phyloP scores from a whole-genome alignment of 2,797 vertebrate genomes.

The Periparus ater region DNA sequence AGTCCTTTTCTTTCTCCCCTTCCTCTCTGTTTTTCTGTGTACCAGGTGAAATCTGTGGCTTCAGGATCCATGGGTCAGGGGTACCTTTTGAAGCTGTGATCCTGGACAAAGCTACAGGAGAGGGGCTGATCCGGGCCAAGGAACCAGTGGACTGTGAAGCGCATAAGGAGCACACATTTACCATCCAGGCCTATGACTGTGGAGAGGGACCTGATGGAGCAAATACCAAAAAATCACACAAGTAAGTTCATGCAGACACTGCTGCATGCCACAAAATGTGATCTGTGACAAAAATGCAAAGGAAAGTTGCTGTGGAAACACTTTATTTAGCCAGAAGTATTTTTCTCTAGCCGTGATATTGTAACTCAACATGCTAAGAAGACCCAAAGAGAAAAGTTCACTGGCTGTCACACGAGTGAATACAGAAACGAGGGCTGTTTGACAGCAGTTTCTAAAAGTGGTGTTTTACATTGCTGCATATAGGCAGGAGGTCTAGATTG shows the following conservation, averaged over 20 bases:
- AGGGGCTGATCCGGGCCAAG: conserved; percentile 95
- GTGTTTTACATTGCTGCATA: neutral
- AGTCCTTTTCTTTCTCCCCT: neutral
- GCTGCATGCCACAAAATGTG: neutral
- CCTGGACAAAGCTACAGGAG: conserved; percentile 94
- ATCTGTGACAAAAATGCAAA: neutral
- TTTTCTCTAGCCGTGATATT: neutral
- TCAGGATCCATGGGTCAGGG: conserved; percentile 91
- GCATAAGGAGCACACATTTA: conserved; percentile 96
- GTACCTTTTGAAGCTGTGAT: conserved; percentile 97
- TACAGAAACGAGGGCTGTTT: neutral
- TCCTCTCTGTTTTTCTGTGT: neutral
- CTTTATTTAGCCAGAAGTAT: neutral
- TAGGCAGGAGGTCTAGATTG: neutral
- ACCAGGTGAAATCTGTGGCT: conserved; percentile 96
- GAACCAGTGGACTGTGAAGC: conserved; percentile 96
- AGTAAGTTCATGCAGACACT: conserved; percentile 74
- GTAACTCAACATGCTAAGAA: neutral
- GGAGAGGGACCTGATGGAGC: conserved; percentile 93
- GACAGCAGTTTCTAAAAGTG: neutral
- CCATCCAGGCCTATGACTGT: conserved; percentile 98
- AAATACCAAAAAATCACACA: conserved; percentile 99
- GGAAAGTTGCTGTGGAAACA: neutral
- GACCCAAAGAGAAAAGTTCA: neutral
- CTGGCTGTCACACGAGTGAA: neutral